These are phyloP conservation scores for Mastomys natalensis DNA, from an alignment of 2,113 vertebrate genomes.

Conservation along the genomic window DNA sequence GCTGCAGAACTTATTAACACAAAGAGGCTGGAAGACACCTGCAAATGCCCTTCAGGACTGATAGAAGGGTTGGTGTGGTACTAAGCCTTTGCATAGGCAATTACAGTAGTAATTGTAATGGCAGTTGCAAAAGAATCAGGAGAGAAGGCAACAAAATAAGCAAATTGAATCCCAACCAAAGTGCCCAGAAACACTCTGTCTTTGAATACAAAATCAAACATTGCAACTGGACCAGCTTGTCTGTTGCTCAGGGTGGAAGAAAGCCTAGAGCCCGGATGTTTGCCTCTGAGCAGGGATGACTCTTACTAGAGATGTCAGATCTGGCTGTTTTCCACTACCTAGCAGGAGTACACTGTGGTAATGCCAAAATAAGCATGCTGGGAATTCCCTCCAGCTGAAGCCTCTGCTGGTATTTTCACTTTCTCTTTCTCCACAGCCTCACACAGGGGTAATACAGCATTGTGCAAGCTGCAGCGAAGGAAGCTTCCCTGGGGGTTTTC, in stretches of 20 bases:
- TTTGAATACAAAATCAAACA: not conserved
- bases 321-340: constrained; percentile 15
- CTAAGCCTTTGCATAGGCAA: not conserved
- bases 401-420: constrained; percentile 42
- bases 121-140: constrained; percentile 8
- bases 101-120: too few relatives aligned
- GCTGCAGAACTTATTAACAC: not conserved
- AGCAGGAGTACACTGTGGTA: not conserved
- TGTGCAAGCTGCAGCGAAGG: constrained; percentile 27
- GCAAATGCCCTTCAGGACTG: not conserved
- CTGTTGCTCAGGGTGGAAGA: not conserved
- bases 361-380: constrained; percentile 30
- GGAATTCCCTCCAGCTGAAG: constrained; percentile 56
- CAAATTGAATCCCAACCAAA: not conserved
- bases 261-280: not conserved
- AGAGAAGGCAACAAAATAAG: constrained; percentile 24
- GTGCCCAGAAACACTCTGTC: not conserved
- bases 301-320: not conserved
- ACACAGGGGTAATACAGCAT: constrained; percentile 46
- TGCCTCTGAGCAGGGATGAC: not conserved
- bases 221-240: not conserved
- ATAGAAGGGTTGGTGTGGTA: not conserved
- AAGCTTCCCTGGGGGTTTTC: not conserved
- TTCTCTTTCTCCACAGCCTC: constrained; percentile 45
- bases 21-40: not conserved